These are phyloP conservation scores for Polia nebulosa DNA, from an alignment of 2,888 invertebrate species.

Conservation along the genomic window DNA sequence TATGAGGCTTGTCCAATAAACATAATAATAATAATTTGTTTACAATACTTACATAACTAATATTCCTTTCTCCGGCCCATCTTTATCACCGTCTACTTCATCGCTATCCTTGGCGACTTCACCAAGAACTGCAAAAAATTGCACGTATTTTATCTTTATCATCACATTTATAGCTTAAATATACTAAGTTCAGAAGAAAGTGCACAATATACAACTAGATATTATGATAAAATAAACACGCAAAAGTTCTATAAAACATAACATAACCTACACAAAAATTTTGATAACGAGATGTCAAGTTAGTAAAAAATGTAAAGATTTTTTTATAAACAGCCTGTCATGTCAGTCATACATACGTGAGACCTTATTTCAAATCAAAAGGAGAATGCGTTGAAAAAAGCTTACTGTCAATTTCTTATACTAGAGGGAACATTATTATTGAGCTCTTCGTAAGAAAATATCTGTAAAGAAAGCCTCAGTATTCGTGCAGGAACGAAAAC, in stretches of 20 bases:
- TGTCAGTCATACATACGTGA: neutral
- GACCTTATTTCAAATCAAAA: neutral
- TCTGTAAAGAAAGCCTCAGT: too few species aligned
- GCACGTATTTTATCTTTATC: constrained; percentile 1
- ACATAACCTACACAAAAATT: constrained; percentile 33
- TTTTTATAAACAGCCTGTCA: neutral
- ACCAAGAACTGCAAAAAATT: constrained; percentile 73
- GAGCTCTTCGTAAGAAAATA: too few species aligned
- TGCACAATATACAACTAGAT: neutral
- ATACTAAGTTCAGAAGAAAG: neutral
- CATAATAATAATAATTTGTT: too few species aligned
- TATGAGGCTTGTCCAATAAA: too few species aligned
- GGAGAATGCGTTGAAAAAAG: neutral
- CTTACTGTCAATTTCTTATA: neutral
- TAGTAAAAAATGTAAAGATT: neutral
- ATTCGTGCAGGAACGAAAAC: too few species aligned
- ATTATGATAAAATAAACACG: neutral
- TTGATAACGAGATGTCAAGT: neutral
- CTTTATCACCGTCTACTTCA: constrained; percentile 70
- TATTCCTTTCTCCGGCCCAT: constrained; percentile 79
- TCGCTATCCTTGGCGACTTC: constrained; percentile 77
- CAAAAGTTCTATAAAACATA: constrained; percentile 25
- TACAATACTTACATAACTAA: constrained; percentile 65
- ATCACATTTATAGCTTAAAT: neutral
- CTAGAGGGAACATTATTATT: neutral